Base-by-base conservation (phyloP, 1,140 invertebrate genomes). In the Caerostris extrusa region DNA sequence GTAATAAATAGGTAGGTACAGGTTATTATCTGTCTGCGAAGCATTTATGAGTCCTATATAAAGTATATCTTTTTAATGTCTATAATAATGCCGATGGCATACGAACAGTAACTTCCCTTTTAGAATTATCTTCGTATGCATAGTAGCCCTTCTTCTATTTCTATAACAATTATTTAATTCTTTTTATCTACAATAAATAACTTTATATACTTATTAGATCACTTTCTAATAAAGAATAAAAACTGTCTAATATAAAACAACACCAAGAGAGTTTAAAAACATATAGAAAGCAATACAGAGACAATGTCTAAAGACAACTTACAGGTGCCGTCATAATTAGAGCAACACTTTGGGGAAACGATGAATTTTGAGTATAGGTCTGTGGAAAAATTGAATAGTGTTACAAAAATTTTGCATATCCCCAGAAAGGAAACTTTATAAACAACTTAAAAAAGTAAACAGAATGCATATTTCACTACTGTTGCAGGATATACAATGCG, bases 311-410 rank as follows among this genome's bases (percentile, higher is more conserved):
- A 86, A 93, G 86, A 58, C 67, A 93, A 93, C 91, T 93, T 93
- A 93, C 91, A 93, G 91, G 86, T 19, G 91, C 83, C 91, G 55
- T 93, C 91, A 71, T 69, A 71, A 87, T 93, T 93, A 86, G 82
- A 87, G 91, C 91, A 93, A 93, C 91, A 93, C 91, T 93, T 93
- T 93, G 91, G 91, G 64, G 58, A 93, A 93, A 93, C 91, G 61
- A 93, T 64, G 91, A 58, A 93, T 93, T 93, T 93, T 93, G 91
- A 87, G 91, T 93, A 86, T 57, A 93, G 50, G 12, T 82, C 91
- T 93, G 91, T 93, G 91, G 64, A 93, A 61, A 93, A 12, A 91
- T 19, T 83, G 90, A 91, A 93, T 7, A 86, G 69, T 71, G 71
- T 93, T 93, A 93, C 61, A 87, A 93, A 57, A 71, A 77, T 58